Percentiles rank a stretch among this genome's conserved stretches.
phyloP scores from a whole-genome alignment of 2,113 vertebrate species.

The Centropus bengalensis region DNA sequence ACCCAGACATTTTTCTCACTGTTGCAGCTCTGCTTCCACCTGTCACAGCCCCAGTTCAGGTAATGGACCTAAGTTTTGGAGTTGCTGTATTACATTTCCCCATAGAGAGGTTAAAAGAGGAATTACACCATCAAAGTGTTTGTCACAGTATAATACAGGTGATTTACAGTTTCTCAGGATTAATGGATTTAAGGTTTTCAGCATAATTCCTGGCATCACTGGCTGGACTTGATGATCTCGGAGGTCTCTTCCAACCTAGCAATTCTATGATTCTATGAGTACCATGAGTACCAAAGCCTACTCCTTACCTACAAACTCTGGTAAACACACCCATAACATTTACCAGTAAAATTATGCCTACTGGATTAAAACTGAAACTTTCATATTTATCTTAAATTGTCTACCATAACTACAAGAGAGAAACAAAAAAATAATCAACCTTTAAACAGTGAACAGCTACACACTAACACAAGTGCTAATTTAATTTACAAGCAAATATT shows the following conservation, averaged over 20 bases:
- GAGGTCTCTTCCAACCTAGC: too few relatives aligned
- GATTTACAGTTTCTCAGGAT: neutral
- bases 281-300: too few relatives aligned
- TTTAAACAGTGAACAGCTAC: neutral
- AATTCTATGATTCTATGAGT: too few relatives aligned
- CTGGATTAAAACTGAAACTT: neutral
- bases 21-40: neutral
- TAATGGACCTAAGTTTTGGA: neutral
- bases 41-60: neutral
- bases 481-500: neutral
- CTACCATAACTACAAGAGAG: neutral
- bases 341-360: neutral
- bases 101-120: neutral
- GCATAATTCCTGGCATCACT: neutral
- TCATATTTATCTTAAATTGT: neutral
- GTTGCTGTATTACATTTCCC: neutral
- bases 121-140: neutral
- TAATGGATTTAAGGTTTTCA: neutral
- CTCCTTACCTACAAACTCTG: neutral
- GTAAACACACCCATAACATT: neutral
- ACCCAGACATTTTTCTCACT: neutral
- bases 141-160: neutral
- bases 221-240: too few relatives aligned
- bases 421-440: neutral
- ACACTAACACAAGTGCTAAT: neutral